phyloP scores from a whole-genome alignment of 2,113 vertebrate genomes.

The Eclectus roratus region DNA sequence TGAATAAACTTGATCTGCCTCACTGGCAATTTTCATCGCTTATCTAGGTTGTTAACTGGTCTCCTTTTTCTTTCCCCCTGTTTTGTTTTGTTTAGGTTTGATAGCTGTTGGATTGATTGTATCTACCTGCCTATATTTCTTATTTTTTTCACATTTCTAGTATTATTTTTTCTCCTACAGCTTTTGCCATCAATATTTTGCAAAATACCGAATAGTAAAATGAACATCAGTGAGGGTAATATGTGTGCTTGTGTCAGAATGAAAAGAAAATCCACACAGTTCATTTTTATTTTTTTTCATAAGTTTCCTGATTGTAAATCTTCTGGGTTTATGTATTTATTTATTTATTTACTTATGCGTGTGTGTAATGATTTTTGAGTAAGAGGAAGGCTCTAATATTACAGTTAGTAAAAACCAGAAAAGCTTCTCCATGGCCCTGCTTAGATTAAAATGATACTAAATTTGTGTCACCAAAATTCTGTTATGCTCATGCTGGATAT shows the following conservation, averaged over 20 bases:
- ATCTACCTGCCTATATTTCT: conserved; percentile 60
- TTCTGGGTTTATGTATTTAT: background rate
- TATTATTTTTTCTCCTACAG: conserved; percentile 25
- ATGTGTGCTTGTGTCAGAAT: background rate
- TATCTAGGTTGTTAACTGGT: conserved; percentile 82
- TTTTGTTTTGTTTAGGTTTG: conserved; percentile 72
- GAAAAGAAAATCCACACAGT: background rate
- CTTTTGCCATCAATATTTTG: conserved; percentile 48
- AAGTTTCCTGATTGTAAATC: background rate
- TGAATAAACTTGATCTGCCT: conserved; percentile 88
- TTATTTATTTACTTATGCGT: background rate
- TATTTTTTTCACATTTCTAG: background rate
- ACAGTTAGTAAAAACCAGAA: background rate
- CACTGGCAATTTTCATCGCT: conserved; percentile 86
- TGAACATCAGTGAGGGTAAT: background rate
- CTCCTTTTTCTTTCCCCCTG: conserved; percentile 25
- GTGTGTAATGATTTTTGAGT: background rate
- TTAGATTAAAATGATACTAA: conserved; percentile 37
- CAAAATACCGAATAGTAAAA: conserved; percentile 17
- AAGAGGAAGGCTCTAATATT: background rate
- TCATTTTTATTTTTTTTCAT: conserved; percentile 14
- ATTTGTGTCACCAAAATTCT: conserved; percentile 29
- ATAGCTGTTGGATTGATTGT: conserved; percentile 68
- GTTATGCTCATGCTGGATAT: background rate
- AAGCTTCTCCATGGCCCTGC: conserved; percentile 5